Conservation (phyloP, 2,113 vertebrate species). For the Callocephalon fimbriatum region DNA sequence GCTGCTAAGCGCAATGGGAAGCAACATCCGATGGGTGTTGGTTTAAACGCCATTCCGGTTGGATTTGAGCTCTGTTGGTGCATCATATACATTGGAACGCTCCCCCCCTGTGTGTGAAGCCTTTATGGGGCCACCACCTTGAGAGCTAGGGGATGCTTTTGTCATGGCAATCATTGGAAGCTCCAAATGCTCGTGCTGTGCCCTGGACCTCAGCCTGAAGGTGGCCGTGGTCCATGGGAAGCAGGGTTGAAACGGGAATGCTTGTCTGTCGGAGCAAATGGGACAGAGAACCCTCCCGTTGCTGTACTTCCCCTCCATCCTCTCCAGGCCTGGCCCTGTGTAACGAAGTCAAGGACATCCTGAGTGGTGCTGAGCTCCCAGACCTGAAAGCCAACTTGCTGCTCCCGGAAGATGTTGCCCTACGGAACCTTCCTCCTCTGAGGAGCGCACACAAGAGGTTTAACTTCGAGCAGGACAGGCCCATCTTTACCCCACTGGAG, state of each 20-base stretch:
- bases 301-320: not conserved
- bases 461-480: conserved; percentile 81
- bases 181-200: not conserved
- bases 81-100: not conserved
- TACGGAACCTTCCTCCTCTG: conserved; percentile 90
- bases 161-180: accelerated
- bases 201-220: not conserved
- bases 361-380: conserved; percentile 85
- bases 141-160: not conserved
- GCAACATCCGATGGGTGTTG: accelerated
- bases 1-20: not conserved
- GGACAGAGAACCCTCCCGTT: not conserved
- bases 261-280: not conserved
- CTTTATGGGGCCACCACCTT: not conserved
- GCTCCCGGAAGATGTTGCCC: conserved; percentile 91
- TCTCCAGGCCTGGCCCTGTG: conserved; percentile 84
- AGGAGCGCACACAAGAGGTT: conserved; percentile 85
- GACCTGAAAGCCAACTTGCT: conserved; percentile 83
- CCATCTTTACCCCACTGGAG: conserved; percentile 84
- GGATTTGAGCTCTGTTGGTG: not conserved
- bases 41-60: not conserved
- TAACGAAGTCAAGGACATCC: conserved; percentile 81
- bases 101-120: not conserved
- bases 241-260: not conserved
- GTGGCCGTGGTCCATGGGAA: not conserved